Conservation (phyloP, 2,113 vertebrate genomes). For the Turdus rufiventris region DNA sequence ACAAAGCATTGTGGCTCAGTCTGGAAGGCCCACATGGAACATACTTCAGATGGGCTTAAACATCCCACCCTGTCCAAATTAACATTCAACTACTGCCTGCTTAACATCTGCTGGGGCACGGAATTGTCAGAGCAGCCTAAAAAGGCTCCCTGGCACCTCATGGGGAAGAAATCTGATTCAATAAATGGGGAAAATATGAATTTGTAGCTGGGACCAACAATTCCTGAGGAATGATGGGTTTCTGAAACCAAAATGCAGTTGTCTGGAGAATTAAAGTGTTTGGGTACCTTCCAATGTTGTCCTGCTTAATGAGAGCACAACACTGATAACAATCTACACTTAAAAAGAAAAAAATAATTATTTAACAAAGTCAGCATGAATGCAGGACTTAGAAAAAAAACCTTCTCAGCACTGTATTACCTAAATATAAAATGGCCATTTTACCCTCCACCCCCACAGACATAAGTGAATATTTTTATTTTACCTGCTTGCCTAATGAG, state of each 20-base stretch:
- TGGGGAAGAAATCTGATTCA: slow-evolving; percentile 11
- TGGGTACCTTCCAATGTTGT: not conserved
- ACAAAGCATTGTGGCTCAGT: slow-evolving; percentile 78
- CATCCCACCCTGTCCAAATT: slow-evolving; percentile 88
- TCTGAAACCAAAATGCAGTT: not conserved
- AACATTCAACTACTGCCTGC: slow-evolving; percentile 93
- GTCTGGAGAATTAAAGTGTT: not conserved
- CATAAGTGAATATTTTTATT: not conserved
- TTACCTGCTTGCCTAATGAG: not conserved
- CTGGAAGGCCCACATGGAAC: slow-evolving; percentile 81
- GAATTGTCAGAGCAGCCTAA: slow-evolving; percentile 40
- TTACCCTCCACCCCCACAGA: not conserved
- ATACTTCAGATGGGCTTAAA: slow-evolving; percentile 89
- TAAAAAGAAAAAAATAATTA: not conserved
- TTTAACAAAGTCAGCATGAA: not conserved
- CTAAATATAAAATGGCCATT: not conserved
- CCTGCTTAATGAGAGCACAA: not conserved
- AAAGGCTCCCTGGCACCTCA: slow-evolving; percentile 38
- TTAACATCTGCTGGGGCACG: slow-evolving; percentile 91
- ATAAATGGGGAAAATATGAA: not conserved
- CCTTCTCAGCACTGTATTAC: not conserved
- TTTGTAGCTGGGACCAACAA: not conserved
- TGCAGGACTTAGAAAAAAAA: not conserved
- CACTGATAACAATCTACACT: not conserved
- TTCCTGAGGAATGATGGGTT: not conserved